These are phyloP conservation scores for Candoia aspera DNA, from an alignment of 2,113 vertebrate genomes.

Conservation along the genomic window DNA sequence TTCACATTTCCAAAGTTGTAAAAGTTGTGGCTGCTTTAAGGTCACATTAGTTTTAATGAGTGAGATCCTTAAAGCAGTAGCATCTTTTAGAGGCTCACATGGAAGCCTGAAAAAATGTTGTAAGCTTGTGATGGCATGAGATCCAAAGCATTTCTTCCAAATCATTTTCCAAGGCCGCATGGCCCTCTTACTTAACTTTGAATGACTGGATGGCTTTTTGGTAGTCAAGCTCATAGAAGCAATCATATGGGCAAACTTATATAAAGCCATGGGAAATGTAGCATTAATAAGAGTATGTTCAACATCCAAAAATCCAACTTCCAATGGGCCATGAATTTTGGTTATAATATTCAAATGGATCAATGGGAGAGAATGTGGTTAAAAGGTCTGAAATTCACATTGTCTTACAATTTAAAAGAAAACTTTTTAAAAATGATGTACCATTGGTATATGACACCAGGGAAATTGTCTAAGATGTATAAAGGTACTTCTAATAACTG, in stretches of 20 bases:
- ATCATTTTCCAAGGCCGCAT: neutral
- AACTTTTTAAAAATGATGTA: neutral
- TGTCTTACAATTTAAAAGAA: neutral
- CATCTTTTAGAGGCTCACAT: neutral
- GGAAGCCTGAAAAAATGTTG: neutral
- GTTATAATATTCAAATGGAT: neutral
- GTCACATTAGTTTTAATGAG: neutral
- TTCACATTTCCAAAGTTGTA: neutral
- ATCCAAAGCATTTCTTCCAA: neutral
- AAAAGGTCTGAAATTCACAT: neutral
- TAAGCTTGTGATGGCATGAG: neutral
- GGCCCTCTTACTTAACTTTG: neutral
- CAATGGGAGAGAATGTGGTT: neutral
- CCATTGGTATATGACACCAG: neutral
- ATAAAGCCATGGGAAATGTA: neutral
- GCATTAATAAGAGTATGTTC: neutral
- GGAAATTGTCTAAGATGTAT: neutral
- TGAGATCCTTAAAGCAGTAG: neutral
- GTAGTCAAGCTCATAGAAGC: neutral
- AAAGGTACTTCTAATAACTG: neutral
- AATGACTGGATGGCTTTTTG: neutral
- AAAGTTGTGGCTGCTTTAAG: neutral
- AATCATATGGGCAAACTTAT: neutral
- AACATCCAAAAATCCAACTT: neutral
- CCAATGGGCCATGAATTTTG: neutral